Evolutionary conservation across 1,140 invertebrate species (phyloP).

Genomic region (Lordiphosa stackelbergi): DNA sequence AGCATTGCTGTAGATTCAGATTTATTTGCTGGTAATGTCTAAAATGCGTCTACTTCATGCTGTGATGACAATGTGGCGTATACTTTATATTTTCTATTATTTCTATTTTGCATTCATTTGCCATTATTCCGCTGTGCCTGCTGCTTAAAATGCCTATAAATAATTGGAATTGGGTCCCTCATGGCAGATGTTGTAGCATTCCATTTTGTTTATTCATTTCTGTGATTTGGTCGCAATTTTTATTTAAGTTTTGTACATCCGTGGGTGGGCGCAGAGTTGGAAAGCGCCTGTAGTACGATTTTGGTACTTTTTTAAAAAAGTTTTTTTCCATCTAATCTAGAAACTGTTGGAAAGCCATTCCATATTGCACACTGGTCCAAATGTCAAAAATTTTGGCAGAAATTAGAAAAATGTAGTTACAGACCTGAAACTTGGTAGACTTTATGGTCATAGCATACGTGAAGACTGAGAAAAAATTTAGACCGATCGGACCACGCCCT

Average conservation of each 20-base stretch:
- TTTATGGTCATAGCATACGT: too few species aligned
- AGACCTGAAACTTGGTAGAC: too few species aligned
- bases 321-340: too few species aligned
- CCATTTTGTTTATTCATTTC: conserved; percentile 27
- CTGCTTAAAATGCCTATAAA: conserved; percentile 71
- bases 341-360: too few species aligned
- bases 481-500: too few species aligned
- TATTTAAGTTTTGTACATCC: conserved; percentile 13
- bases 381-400: too few species aligned
- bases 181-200: conserved; percentile 40
- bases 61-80: conserved; percentile 38
- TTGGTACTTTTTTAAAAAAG: too few species aligned
- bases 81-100: conserved; percentile 52
- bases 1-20: conserved; percentile 28
- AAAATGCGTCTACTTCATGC: conserved; percentile 56
- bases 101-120: conserved; percentile 52
- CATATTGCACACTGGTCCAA: too few species aligned
- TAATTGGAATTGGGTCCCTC: conserved; percentile 60
- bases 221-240: neutral
- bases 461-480: too few species aligned
- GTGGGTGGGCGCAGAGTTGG: too few species aligned
- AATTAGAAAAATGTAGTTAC: too few species aligned
- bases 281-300: too few species aligned
- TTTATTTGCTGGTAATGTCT: conserved; percentile 63
- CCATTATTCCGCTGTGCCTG: conserved; percentile 46